These are phyloP conservation scores for Drosophila quasianomalipes DNA, from an alignment of 2,888 invertebrate genomes.

Conservation along the genomic window DNA sequence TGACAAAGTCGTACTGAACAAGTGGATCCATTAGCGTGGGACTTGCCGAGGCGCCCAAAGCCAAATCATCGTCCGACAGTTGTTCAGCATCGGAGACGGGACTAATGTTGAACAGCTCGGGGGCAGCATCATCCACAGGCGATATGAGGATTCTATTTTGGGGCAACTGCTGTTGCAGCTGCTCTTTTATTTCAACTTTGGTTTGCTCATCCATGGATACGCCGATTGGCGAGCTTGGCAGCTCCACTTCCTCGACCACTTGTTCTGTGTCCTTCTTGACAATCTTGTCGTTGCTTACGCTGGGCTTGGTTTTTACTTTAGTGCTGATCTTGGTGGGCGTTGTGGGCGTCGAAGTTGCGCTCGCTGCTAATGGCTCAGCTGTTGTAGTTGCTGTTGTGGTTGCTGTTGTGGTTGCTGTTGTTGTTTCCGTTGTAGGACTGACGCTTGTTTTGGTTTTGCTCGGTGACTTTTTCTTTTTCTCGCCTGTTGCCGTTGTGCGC, in stretches of 20 bases:
- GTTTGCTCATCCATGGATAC: conserved; percentile 42
- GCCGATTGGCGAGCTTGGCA: conserved; percentile 6
- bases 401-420: neutral
- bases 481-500: conserved; percentile 51
- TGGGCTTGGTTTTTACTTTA: conserved; percentile 39
- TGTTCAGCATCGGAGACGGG: conserved; percentile 82
- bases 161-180: conserved; percentile 40
- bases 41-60: conserved; percentile 85
- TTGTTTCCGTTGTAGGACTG: conserved; percentile 19
- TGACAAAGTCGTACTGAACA: conserved; percentile 35
- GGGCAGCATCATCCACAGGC: conserved; percentile 52
- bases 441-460: conserved; percentile 59
- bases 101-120: conserved; percentile 80
- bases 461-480: conserved; percentile 66
- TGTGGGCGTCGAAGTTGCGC: conserved; percentile 19
- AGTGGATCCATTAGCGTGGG: conserved; percentile 71
- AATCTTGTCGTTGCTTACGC: conserved; percentile 25
- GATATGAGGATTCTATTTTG: conserved; percentile 56
- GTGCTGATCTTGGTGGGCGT: conserved; percentile 45
- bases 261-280: conserved; percentile 12
- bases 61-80: conserved; percentile 84
- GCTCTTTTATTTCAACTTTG: conserved; percentile 53
- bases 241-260: conserved; percentile 18
- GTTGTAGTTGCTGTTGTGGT: neutral
- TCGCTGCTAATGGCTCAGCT: conserved; percentile 9